phyloP scores from a whole-genome alignment of 2,113 vertebrate species.

The Bubo scandiacus region DNA sequence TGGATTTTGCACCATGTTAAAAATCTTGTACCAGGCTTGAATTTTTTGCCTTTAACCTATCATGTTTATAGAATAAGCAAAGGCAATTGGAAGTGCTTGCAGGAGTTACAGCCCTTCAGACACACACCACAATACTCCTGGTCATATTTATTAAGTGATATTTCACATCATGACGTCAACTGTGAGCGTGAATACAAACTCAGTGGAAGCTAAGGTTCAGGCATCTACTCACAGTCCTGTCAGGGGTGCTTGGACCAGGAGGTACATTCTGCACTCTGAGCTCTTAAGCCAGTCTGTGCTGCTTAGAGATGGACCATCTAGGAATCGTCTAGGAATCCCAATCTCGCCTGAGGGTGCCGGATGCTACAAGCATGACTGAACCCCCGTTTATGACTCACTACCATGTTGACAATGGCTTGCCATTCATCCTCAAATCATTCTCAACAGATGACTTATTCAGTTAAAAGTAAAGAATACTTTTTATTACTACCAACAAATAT shows the following conservation, averaged over 20 bases:
- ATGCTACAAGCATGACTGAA: not conserved
- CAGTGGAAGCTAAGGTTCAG: not conserved
- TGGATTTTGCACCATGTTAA: not conserved
- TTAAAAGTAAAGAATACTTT: not conserved
- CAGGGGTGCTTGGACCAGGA: not conserved
- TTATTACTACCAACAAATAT: not conserved
- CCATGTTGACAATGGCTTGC: not conserved
- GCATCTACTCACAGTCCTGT: not conserved
- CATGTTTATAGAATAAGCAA: not conserved
- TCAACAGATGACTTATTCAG: not conserved
- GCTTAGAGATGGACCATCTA: not conserved
- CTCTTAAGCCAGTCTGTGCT: not conserved
- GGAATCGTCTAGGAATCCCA: not conserved
- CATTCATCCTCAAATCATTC: not conserved
- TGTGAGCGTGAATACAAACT: not conserved
- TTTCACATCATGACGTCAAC: not conserved
- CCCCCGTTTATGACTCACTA: not conserved
- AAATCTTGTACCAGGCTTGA: not conserved
- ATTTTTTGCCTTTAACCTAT: not conserved
- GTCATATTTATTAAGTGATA: not conserved
- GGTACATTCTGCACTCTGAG: not conserved
- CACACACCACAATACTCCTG: not conserved
- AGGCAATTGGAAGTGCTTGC: not conserved
- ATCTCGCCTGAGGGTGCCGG: fast-evolving
- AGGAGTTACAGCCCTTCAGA: not conserved